A percentile compares a stretch with the other conserved stretches of the same genome.
Evolutionary conservation across 2,113 vertebrate genomes (phyloP).

Genomic region (Halichoeres trimaculatus): DNA sequence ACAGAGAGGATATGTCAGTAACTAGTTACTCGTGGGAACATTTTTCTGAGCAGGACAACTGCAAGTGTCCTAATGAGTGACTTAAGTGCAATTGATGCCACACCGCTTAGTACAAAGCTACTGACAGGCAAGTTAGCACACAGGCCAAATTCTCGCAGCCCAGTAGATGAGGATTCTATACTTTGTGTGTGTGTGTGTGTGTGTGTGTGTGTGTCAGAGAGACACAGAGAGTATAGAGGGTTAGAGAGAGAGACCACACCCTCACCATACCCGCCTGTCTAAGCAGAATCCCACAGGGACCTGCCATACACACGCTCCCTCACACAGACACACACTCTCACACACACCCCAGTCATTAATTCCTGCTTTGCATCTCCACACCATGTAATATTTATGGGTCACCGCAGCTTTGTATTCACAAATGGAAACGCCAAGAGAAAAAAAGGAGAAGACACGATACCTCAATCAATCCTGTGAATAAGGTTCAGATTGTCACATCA

Average conservation of each 20-base stretch:
- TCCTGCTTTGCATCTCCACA: slow-evolving; percentile 85
- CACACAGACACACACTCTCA: slow-evolving; percentile 53
- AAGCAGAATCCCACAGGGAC: slow-evolving; percentile 79
- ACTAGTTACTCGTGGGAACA: too few relatives aligned
- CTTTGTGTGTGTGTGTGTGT: slow-evolving; percentile 20
- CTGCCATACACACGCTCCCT: slow-evolving; percentile 70
- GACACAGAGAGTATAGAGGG: neutral
- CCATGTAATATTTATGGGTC: slow-evolving; percentile 87
- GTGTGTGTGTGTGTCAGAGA: slow-evolving; percentile 12
- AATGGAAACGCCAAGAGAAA: slow-evolving; percentile 80
- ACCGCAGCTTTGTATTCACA: slow-evolving; percentile 83
- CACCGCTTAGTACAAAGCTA: slow-evolving; percentile 31
- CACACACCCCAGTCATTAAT: slow-evolving; percentile 82
- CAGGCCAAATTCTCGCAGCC: slow-evolving; percentile 44
- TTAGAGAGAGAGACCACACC: slow-evolving; percentile 60
- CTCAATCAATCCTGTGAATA: slow-evolving; percentile 80
- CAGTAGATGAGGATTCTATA: slow-evolving; percentile 35
- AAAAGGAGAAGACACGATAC: slow-evolving; percentile 76
- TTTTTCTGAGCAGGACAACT: slow-evolving; percentile 38
- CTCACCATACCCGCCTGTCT: slow-evolving; percentile 77
- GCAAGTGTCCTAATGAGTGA: slow-evolving; percentile 44
- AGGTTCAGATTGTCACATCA: slow-evolving; percentile 76
- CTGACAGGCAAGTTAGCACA: slow-evolving; percentile 63
- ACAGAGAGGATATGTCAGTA: too few relatives aligned
- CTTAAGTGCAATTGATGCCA: slow-evolving; percentile 44